phyloP scores from a whole-genome alignment of 2,797 vertebrate genomes.

The Pteronotus mesoamericanus region DNA sequence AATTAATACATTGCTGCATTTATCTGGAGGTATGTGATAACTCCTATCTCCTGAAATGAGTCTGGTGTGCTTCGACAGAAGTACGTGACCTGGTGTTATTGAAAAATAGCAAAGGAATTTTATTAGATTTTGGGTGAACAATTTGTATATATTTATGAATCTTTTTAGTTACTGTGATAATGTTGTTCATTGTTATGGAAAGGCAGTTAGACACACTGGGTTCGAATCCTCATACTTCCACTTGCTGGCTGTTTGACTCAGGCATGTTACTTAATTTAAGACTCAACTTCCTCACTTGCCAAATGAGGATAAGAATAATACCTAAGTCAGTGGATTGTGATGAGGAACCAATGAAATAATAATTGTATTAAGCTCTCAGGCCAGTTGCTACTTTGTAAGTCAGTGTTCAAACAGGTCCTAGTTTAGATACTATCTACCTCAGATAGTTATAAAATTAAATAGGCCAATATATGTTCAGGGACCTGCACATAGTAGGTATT shows the following conservation, averaged over 20 bases:
- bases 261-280: not conserved
- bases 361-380: not conserved
- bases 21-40: slow-evolving; percentile 62
- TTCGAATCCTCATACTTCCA: not conserved
- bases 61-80: slow-evolving; percentile 20
- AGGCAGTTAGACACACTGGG: not conserved
- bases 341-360: not conserved
- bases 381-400: not conserved
- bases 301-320: not conserved
- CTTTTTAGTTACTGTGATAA: not conserved
- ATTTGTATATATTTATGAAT: not conserved
- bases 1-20: slow-evolving; percentile 57
- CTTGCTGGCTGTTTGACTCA: not conserved
- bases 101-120: slow-evolving; percentile 31
- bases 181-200: not conserved
- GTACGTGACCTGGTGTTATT: slow-evolving; percentile 27
- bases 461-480: not conserved
- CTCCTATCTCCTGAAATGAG: not conserved
- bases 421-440: not conserved
- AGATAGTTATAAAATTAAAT: not conserved
- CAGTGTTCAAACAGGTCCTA: not conserved
- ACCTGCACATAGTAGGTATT: not conserved
- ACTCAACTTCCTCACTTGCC: not conserved
- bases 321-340: not conserved
- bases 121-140: not conserved